A percentile compares a stretch with the other conserved stretches of the same genome.
Conservation (phyloP, 2,113 vertebrate genomes). For the Brachionichthys hirsutus region DNA sequence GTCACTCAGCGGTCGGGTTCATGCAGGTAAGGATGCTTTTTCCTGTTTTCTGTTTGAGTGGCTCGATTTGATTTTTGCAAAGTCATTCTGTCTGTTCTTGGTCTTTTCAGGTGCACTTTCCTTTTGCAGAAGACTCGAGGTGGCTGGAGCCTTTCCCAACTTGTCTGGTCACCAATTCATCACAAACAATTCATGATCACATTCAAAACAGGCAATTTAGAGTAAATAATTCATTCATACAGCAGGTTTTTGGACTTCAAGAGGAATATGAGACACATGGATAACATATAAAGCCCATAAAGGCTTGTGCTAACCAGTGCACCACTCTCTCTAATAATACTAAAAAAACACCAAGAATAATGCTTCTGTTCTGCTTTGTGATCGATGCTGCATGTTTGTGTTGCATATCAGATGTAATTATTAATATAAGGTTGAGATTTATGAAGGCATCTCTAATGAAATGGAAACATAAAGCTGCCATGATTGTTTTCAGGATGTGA, state of each 20-base stretch:
- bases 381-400: conserved; percentile 34
- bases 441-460: conserved; percentile 40
- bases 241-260: too few relatives aligned
- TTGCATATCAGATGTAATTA: conserved; percentile 35
- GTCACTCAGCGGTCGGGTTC: neutral
- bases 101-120: neutral
- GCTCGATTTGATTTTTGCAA: neutral
- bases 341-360: conserved; percentile 9
- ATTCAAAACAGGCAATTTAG: too few relatives aligned
- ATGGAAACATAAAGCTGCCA: conserved; percentile 45
- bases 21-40: neutral
- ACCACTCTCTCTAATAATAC: too few relatives aligned
- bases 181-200: too few relatives aligned
- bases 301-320: too few relatives aligned
- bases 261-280: too few relatives aligned
- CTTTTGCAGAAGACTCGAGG: too few relatives aligned
- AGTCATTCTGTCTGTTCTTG: neutral
- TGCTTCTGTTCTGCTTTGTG: conserved; percentile 19
- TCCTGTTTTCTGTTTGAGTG: neutral
- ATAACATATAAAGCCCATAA: too few relatives aligned
- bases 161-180: too few relatives aligned
- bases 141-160: too few relatives aligned
- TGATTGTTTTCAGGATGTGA: conserved; percentile 40
- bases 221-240: too few relatives aligned
- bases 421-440: conserved; percentile 27